Evolutionary conservation across 2,888 invertebrate species (phyloP).

Genomic region (Standfussiana lucernea): DNA sequence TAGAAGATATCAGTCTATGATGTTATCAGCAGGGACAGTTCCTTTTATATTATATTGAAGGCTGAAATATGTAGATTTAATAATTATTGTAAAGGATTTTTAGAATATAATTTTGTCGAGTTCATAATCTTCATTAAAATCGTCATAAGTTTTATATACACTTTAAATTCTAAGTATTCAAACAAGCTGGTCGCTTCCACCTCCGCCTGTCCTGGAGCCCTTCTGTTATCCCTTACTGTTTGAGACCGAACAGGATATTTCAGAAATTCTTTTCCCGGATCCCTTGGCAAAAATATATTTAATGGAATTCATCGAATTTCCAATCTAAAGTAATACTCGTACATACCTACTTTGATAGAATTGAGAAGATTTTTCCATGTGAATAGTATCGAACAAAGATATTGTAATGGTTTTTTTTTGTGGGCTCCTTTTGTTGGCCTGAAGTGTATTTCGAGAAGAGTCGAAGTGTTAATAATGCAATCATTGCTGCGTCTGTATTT

Average conservation of each 20-base stretch:
- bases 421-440: slow-evolving; percentile 31
- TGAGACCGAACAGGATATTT: slow-evolving; percentile 32
- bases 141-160: neutral
- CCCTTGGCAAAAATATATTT: slow-evolving; percentile 50
- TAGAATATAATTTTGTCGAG: neutral
- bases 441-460: slow-evolving; percentile 32
- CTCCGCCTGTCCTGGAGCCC: neutral
- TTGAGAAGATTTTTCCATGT: slow-evolving; percentile 52
- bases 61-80: slow-evolving; percentile 34
- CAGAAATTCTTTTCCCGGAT: slow-evolving; percentile 32
- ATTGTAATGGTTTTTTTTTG: slow-evolving; percentile 30
- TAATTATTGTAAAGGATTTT: slow-evolving; percentile 23
- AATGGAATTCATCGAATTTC: slow-evolving; percentile 55
- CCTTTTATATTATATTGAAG: slow-evolving; percentile 10
- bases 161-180: neutral
- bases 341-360: slow-evolving; percentile 18
- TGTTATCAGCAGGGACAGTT: slow-evolving; percentile 24
- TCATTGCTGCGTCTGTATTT: slow-evolving; percentile 8
- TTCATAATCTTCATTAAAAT: neutral
- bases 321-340: slow-evolving; percentile 39
- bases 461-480: slow-evolving; percentile 50
- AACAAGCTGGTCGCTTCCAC: neutral
- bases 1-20: slow-evolving; percentile 8
- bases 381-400: slow-evolving; percentile 59
- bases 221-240: neutral